Base-by-base conservation (phyloP, 1,140 invertebrate species). In the Drosophila lini region DNA sequence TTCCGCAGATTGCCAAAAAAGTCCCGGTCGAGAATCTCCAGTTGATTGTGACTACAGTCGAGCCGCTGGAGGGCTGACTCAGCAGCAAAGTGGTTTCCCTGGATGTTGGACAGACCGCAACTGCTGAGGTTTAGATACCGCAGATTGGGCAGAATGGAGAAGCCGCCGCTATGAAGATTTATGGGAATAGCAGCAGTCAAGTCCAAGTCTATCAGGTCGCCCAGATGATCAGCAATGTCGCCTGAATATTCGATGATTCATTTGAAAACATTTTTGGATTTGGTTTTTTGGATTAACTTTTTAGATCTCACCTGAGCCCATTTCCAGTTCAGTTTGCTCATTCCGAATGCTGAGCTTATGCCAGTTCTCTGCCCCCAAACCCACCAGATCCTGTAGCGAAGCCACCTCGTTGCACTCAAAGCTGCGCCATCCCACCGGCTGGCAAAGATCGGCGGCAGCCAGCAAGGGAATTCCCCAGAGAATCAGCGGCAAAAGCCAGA, bases 41-140 rank as follows among this genome's bases (percentile, higher is more conserved):
- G 57, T 25, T 75, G 47, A 63, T 92, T 92, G 56, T 86, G 53
- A 42, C 89, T 92, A n/a, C 73, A 71, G 58, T 92, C 91, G 9
- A 92, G 59, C 45, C 60, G 38, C 61, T 83, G 73, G n/a, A 92
- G 56, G 25, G 62, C 57, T n/a, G 79, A 77, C 4, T 68, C 38
- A 42, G 13, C 5, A 7, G 69, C 47, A 74, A 92, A 92, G 40
- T 85, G 77, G 7, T 25, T 58, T 15, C 41, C 47, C 11, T 65
- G 50, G 3, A 92, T 61, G 1, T 65, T 31, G 6, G 36, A 57
- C 25, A 91, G 34, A 19, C 67, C 47, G 28, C 74, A 74, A n/a
- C 56, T 48, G 11, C 85, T 90, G 28, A 92, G 71, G 42, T 92
- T 92, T 1, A 92, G 60, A 15, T 64, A 42, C 10, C 55, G 31